Evolutionary conservation across 2,113 vertebrate species (phyloP), one percentile per base, ranked within the genome.

Genomic region (Erinaceus europaeus): DNA sequence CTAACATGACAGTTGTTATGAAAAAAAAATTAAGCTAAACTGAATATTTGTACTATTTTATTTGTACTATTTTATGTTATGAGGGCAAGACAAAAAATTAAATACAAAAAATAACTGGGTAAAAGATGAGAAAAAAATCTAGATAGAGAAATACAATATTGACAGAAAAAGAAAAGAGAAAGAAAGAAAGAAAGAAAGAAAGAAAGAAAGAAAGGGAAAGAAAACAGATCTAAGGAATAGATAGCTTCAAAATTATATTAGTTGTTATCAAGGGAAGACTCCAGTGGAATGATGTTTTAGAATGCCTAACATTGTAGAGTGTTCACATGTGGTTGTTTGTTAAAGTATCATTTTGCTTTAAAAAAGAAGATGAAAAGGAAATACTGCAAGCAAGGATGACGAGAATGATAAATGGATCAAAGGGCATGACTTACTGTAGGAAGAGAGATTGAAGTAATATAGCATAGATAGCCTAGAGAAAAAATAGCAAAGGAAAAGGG

Each of bases 381-480:
- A 92, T 86, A 81, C 29, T 83, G n/a, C 83, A 65, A 71, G 64
- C 59, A 85, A 91, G 48, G 50, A 80, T 89, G 88, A 52, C 3
- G 0, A 12, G 11, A 40, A 55, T 91, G 59, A 91, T 95, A 91
- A 93, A 92, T 75, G 87, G 91, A 89, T 86, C 92, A 89, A 72
- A 87, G 93, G 92, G 67, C 82, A 83, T 95, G 90, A 79, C 7
- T 32, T 93, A 88, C 88, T 94, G 46, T 83, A 86, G 21, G 34
- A 81, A 40, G 68, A 36, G 14, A 94, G 42, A 78, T 80, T 76
- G 94, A 94, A 94, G 90, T 93, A 92, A 82, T 93, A 81, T 61
- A 84, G 87, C 71, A 50, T 14, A 2, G 84, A 94, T 90, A 84
- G 85, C 89, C 94, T 79, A 93, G 77, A 59, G 88, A 90, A 75